These are phyloP conservation scores for Aurelia coerulea DNA, from an alignment of 30 jellyfish, hydroid and myxozoan genomes.

Conservation along the genomic window DNA sequence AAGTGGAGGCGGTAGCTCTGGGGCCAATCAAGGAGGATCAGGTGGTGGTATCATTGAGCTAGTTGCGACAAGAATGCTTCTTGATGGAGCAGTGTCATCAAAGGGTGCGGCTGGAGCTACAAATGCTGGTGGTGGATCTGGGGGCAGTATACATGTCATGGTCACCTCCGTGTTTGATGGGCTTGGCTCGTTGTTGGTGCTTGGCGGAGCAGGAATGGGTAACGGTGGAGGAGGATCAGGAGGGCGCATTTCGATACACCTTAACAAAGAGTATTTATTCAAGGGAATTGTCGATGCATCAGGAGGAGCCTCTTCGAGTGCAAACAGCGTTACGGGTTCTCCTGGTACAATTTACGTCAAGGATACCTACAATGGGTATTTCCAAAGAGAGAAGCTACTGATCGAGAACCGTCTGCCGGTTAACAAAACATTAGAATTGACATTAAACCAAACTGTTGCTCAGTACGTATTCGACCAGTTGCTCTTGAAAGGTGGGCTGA, in stretches of 20 bases:
- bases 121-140: constrained; percentile 76
- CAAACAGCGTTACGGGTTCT: constrained; percentile 30
- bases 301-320: constrained; percentile 33
- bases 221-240: constrained; percentile 74
- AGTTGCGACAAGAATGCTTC: not conserved
- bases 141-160: constrained; percentile 48
- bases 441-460: constrained; percentile 43
- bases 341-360: constrained; percentile 68
- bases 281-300: constrained; percentile 57
- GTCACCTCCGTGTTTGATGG: constrained; percentile 29
- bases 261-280: constrained; percentile 20
- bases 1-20: constrained; percentile 68
- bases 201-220: constrained; percentile 58
- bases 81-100: constrained; percentile 55
- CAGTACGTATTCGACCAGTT: constrained; percentile 27
- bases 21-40: constrained; percentile 36
- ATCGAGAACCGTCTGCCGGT: constrained; percentile 20
- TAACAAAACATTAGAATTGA: constrained; percentile 1
- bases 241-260: constrained; percentile 37
- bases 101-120: constrained; percentile 41
- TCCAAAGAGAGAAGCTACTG: constrained; percentile 32
- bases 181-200: constrained; percentile 41
- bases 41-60: constrained; percentile 59
- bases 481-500: constrained; percentile 42
- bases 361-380: constrained; percentile 11